These are phyloP conservation scores for Spodoptera exigua DNA, from an alignment of 2,888 invertebrate genomes.

Conservation along the genomic window DNA sequence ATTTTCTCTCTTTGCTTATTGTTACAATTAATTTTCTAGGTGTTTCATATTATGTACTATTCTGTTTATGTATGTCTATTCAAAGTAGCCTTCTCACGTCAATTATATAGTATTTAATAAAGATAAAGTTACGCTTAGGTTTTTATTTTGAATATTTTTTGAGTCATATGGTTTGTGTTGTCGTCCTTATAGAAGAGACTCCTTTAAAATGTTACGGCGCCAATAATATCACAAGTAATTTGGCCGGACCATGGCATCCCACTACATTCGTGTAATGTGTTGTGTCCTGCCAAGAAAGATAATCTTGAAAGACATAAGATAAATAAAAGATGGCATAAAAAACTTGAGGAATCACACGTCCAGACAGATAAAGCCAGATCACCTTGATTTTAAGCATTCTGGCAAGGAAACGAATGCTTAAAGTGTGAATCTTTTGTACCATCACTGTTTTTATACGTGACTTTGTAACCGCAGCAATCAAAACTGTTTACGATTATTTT, in stretches of 20 bases:
- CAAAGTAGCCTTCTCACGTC: too few relatives aligned
- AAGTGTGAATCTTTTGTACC: conserved; percentile 39
- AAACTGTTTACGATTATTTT: conserved; percentile 43
- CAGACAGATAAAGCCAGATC: conserved; percentile 43
- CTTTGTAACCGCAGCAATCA: conserved; percentile 28
- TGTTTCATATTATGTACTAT: not conserved
- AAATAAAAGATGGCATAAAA: conserved; percentile 35
- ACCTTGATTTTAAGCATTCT: conserved; percentile 49
- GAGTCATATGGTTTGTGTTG: not conserved
- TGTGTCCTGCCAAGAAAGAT: conserved; percentile 30
- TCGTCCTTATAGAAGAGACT: not conserved
- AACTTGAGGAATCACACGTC: conserved; percentile 39
- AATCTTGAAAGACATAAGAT: conserved; percentile 32
- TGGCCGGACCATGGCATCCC: conserved; percentile 5
- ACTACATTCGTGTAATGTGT: conserved; percentile 10
- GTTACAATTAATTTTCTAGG: conserved; percentile 10
- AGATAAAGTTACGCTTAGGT: too few relatives aligned
- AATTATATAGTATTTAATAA: too few relatives aligned
- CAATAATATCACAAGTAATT: not conserved
- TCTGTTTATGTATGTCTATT: too few relatives aligned
- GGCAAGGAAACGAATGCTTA: conserved; percentile 40
- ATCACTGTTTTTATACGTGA: conserved; percentile 24
- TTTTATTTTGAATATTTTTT: too few relatives aligned
- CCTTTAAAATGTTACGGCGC: not conserved
- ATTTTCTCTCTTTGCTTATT: conserved; percentile 3